phyloP scores from a whole-genome alignment of 2,888 invertebrate genomes.

The Nezara viridula region DNA sequence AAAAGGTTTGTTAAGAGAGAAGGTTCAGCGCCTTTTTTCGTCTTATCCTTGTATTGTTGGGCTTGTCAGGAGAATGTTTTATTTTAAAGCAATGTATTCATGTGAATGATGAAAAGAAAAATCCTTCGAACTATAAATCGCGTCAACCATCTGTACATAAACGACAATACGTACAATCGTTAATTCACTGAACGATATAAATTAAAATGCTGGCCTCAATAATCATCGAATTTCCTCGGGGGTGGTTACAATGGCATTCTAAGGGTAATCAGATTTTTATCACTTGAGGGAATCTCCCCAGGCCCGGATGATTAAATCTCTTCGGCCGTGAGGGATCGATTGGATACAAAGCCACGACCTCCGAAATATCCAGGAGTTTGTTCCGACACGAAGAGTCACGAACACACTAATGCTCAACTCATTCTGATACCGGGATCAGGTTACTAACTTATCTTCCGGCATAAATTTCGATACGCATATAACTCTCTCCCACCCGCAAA shows the following conservation, averaged over 20 bases:
- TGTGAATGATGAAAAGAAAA: too few species aligned
- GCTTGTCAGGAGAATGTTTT: too few species aligned
- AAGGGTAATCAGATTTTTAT: constrained; percentile 26
- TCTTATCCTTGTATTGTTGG: too few species aligned
- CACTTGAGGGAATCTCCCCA: constrained; percentile 15
- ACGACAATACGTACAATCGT: too few species aligned
- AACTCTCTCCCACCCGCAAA: neutral
- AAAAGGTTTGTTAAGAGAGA: too few species aligned
- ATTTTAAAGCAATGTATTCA: too few species aligned
- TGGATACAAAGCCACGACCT: neutral
- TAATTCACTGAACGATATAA: too few species aligned
- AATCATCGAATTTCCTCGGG: neutral
- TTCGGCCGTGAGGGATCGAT: constrained; percentile 12
- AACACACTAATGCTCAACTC: constrained; percentile 15
- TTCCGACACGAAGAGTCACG: neutral
- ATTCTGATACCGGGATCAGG: neutral
- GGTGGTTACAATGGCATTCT: neutral
- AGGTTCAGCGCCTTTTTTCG: too few species aligned
- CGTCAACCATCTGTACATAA: too few species aligned
- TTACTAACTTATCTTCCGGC: neutral
- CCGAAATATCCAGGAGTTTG: constrained; percentile 12
- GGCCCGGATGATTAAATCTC: constrained; percentile 8
- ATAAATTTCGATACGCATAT: constrained; percentile 10
- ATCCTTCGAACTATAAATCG: too few species aligned
- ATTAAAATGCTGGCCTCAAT: neutral